Percentiles rank a stretch among this genome's conserved stretches.
phyloP scores from a whole-genome alignment of 2,797 vertebrate species.

The Coregonus suidteri region DNA sequence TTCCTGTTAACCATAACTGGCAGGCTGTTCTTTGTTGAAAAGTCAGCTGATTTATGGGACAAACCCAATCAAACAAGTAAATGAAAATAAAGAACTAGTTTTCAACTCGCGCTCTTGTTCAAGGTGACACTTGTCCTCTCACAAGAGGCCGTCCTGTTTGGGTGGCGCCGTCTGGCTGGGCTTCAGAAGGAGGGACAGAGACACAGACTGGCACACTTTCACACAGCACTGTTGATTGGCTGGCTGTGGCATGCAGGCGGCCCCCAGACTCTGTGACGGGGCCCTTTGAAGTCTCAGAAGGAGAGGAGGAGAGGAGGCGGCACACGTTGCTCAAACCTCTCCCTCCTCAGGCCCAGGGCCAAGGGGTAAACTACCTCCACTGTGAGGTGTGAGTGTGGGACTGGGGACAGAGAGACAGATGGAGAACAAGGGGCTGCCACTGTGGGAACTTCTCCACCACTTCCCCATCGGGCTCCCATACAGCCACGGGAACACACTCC shows the following conservation, averaged over 20 bases:
- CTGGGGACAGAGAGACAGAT: not conserved
- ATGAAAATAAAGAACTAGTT: no score
- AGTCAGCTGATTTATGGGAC: not conserved
- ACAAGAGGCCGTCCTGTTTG: no score
- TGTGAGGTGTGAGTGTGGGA: not conserved
- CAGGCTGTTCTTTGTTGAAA: not conserved
- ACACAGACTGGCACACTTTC: slow-evolving; percentile 3
- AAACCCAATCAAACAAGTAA: not conserved
- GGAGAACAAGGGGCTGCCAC: slow-evolving; percentile 7
- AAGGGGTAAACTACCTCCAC: not conserved
- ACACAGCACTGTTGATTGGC: not conserved
- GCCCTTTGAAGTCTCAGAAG: not conserved
- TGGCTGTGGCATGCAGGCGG: not conserved
- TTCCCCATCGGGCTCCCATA: not conserved
- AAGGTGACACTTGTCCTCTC: not conserved
- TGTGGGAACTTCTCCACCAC: slow-evolving; percentile 29
- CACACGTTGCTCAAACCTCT: not conserved
- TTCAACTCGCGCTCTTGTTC: no score
- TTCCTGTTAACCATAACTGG: not conserved
- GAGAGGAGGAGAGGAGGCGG: not conserved
- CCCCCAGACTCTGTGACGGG: not conserved
- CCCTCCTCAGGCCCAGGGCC: not conserved
- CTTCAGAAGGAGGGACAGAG: not conserved
- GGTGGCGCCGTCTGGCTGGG: no score
- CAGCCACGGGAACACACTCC: slow-evolving; percentile 8